Evolutionary conservation across 2,797 vertebrate species (phyloP).

Genomic region (Perdix hodgsoniae): DNA sequence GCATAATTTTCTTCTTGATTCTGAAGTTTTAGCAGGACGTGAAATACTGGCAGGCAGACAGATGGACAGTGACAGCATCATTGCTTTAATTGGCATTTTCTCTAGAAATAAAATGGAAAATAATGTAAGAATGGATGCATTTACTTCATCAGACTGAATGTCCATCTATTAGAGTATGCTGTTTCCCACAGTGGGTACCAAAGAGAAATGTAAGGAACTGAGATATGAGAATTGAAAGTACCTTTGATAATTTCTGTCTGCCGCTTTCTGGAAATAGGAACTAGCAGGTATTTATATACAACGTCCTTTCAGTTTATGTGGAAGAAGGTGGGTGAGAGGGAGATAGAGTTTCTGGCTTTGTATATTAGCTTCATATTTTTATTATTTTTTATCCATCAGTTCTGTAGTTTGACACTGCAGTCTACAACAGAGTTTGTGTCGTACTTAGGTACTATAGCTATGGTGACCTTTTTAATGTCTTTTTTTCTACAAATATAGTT

Average conservation of each 20-base stretch:
- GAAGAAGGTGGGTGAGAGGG: neutral
- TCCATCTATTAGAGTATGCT: neutral
- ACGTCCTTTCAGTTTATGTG: neutral
- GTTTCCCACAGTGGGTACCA: neutral
- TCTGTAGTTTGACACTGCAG: neutral
- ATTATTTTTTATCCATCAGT: neutral
- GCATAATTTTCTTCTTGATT: neutral
- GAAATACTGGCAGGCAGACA: neutral
- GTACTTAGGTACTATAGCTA: neutral
- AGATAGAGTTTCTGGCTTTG: neutral
- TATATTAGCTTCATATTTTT: neutral
- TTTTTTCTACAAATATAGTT: neutral
- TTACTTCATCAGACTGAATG: neutral
- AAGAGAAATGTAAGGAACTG: neutral
- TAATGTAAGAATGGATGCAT: neutral
- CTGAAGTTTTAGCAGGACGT: neutral
- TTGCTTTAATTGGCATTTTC: constrained; percentile 13
- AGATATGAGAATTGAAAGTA: neutral
- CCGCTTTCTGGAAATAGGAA: neutral
- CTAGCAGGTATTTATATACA: neutral
- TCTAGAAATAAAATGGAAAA: neutral
- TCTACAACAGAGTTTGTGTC: neutral
- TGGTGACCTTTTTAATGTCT: neutral
- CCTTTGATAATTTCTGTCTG: neutral
- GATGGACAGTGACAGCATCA: neutral